Conservation (phyloP, 2,113 vertebrate genomes). For the Alligator mississippiensis region DNA sequence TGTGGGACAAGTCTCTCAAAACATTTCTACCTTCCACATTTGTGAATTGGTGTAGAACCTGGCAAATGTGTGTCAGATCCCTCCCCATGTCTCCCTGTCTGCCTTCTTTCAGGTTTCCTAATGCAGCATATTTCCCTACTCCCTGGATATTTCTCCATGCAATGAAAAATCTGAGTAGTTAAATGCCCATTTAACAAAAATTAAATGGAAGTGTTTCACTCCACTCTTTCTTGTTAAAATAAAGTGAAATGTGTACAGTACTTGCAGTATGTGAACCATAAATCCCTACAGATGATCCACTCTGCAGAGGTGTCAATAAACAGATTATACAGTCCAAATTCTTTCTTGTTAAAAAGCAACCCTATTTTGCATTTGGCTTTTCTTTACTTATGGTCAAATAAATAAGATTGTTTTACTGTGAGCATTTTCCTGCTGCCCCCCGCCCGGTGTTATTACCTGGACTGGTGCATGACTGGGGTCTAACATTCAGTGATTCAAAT, state of each 20-base stretch:
- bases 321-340: neutral
- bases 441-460: neutral
- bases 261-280: neutral
- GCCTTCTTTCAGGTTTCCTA: neutral
- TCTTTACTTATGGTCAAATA: neutral
- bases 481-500: neutral
- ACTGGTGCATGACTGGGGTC: accelerated
- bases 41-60: neutral
- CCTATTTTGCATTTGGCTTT: neutral
- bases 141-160: neutral
- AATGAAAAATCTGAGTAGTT: neutral
- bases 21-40: neutral
- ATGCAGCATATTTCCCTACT: accelerated
- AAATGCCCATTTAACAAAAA: neutral
- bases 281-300: neutral
- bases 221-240: neutral
- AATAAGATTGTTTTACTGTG: neutral
- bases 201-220: neutral
- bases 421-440: neutral
- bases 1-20: neutral
- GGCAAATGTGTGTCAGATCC: neutral
- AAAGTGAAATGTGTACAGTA: neutral
- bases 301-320: neutral
- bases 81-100: neutral
- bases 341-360: neutral